Percentiles rank a stretch among this genome's conserved stretches.
Conservation (phyloP, 2,113 vertebrate genomes). For the Galemys pyrenaicus region DNA sequence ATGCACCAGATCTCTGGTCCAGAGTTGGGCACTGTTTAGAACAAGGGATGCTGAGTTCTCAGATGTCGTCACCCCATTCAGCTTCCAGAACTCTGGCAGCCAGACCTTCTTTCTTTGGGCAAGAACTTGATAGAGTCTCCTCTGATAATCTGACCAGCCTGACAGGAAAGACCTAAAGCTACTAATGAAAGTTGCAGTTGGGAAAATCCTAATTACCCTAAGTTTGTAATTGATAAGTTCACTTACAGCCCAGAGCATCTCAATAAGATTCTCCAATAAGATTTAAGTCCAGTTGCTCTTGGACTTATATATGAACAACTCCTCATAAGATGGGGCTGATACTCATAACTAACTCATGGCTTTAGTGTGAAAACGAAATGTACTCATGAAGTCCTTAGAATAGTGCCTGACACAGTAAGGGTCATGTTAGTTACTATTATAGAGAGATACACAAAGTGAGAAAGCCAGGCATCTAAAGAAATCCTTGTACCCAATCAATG, state of each 20-base stretch:
- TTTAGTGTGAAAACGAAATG: background rate
- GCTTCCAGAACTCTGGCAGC: background rate
- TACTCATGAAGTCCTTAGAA: background rate
- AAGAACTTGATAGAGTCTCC: background rate
- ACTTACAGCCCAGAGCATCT: background rate
- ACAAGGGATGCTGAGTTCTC: background rate
- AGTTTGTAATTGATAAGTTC: background rate
- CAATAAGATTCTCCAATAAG: background rate
- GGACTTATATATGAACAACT: background rate
- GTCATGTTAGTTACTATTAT: background rate
- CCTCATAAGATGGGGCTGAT: background rate
- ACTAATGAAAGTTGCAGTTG: background rate
- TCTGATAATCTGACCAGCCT: background rate
- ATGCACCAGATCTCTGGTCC: background rate
- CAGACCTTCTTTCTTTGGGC: background rate
- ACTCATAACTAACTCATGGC: too few relatives aligned
- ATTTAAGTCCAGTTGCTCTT: too few relatives aligned
- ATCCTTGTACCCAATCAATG: background rate
- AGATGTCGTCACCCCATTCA: fast-evolving
- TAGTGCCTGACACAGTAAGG: background rate
- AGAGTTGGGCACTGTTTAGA: background rate
- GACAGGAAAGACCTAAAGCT: background rate
- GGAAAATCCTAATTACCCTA: background rate
- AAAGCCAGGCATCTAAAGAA: background rate
- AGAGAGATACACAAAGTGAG: background rate